phyloP scores from a whole-genome alignment of 2,797 vertebrate genomes.

The Clarias fuscus region DNA sequence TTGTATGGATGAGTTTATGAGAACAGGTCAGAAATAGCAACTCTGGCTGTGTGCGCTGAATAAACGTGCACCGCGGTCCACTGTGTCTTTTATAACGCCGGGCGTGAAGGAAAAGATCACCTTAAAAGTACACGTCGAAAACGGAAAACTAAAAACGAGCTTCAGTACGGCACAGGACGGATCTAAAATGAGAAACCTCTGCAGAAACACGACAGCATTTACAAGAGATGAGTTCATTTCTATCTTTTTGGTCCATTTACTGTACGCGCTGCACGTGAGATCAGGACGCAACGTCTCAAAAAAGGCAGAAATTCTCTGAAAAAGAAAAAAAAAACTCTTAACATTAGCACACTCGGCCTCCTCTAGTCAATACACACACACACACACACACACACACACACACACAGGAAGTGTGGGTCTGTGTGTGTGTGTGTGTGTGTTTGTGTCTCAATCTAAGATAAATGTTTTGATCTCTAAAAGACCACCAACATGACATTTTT shows the following conservation, averaged over 20 bases:
- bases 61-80: conserved; percentile 39
- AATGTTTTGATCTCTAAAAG: conserved; percentile 42
- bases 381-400: no score
- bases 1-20: conserved; percentile 39
- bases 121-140: not conserved
- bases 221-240: not conserved
- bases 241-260: not conserved
- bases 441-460: conserved; percentile 28
- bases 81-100: not conserved
- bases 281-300: not conserved
- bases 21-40: conserved; percentile 44
- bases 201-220: not conserved
- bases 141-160: not conserved
- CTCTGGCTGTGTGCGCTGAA: conserved; percentile 52
- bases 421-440: conserved; percentile 11
- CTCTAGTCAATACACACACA: conserved; percentile 26
- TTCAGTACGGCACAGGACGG: not conserved
- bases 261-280: not conserved
- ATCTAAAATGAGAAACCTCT: not conserved
- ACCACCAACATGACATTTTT: conserved; percentile 45
- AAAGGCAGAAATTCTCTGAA: not conserved
- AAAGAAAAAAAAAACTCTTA: not conserved
- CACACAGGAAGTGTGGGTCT: not conserved
- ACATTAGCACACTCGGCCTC: not conserved
- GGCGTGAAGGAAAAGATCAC: not conserved